Conservation (phyloP, 2,888 invertebrate species). For the Yponomeuta plumbellus region DNA sequence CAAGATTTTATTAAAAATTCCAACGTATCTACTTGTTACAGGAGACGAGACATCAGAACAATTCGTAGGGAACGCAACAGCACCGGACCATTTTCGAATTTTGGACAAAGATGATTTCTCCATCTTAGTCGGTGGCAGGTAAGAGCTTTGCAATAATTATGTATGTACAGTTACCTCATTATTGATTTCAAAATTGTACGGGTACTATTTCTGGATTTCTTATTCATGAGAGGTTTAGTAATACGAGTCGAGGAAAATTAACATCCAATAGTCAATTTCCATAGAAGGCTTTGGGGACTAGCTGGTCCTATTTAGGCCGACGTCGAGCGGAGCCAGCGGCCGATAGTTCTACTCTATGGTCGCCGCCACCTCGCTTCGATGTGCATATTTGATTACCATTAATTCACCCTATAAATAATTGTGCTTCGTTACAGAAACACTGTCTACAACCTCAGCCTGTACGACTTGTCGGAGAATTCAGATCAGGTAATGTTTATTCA, state of each 20-base stretch:
- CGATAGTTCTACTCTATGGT: constrained; percentile 19
- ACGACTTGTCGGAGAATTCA: constrained; percentile 85
- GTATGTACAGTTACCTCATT: not conserved
- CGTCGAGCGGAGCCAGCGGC: constrained; percentile 18
- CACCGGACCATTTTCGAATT: constrained; percentile 91
- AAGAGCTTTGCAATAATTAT: constrained; percentile 37
- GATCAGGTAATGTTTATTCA: constrained; percentile 78
- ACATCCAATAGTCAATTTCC: constrained; percentile 29
- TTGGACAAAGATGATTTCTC: constrained; percentile 91
- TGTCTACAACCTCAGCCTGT: constrained; percentile 92
- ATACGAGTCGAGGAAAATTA: constrained; percentile 26
- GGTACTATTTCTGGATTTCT: not conserved
- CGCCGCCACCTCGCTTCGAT: constrained; percentile 24
- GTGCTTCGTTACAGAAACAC: constrained; percentile 82
- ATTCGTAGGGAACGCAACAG: constrained; percentile 87
- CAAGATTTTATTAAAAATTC: not conserved
- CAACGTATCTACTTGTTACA: constrained; percentile 61
- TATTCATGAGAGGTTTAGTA: constrained; percentile 13
- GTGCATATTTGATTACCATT: constrained; percentile 29
- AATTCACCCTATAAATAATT: constrained; percentile 20
- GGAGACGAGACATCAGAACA: constrained; percentile 84
- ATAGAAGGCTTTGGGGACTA: constrained; percentile 24
- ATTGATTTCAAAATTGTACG: not conserved
- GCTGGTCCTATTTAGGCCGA: constrained; percentile 29
- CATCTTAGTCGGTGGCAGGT: constrained; percentile 93